Base-by-base conservation (phyloP, 2,797 vertebrate genomes). In the Ctenopoma kingsleyae region DNA sequence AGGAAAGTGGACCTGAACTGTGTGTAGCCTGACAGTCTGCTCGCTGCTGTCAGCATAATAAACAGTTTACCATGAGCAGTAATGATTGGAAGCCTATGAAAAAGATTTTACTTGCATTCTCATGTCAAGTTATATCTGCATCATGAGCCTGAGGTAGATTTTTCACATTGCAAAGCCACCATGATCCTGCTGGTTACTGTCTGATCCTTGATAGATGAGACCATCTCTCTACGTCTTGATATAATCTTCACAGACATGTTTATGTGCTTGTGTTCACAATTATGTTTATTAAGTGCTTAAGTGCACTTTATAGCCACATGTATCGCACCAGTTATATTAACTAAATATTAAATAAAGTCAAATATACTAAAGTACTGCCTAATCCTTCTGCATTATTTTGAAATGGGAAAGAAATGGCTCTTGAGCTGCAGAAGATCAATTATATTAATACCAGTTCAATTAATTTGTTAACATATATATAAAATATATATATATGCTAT, bases 1-100 rank as follows among this genome's bases (percentile, higher is more conserved):
- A 78, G 70, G 70, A 36, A 44, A 67, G 32, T 75, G 71, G 70
- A 36, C 16, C 58, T 73, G 49, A 78, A 74, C 41, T 75, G 27
- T 36, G 8, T 57, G 41, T 53, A 69, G 73, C 59, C 63, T 72
- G 82, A 78, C 76, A 70, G 69, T 65, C 52, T 74, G 43, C 55
- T 67, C 54, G 55, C 19, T 76, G 57, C 54, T 72, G 69, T 71
- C 63, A 70, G 54, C 51, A 68, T 25, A 67, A 52, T 54, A 73
- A 46, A 62, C 23, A 13, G 16, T 67, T 49, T 41, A 57, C 75
- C 38, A 58, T 48, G 48, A 65, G 44, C 47, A 13, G 27, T 40
- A 44, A 55, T 55, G 44, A 60, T 16, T 44, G 9, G 25, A 70
- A 75, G 41, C 38, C 23, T n/a, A 22, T 41, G 15, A 62, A 47